Percentiles rank a stretch among this genome's conserved stretches.
Evolutionary conservation across 2,797 vertebrate species (phyloP).

Genomic region (Cheirogaleus major): DNA sequence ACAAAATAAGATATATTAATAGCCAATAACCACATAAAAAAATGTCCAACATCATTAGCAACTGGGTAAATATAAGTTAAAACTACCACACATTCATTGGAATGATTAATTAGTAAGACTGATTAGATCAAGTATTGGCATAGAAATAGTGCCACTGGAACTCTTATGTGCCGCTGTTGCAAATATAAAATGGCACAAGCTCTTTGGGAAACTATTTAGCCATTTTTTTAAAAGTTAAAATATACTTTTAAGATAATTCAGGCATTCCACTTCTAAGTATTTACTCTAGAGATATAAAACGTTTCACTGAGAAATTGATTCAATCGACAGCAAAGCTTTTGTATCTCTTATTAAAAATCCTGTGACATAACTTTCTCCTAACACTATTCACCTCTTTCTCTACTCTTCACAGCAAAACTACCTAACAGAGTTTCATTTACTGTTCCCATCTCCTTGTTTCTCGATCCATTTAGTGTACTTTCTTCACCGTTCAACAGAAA

Average conservation of each 20-base stretch:
- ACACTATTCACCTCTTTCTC: background rate
- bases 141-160: background rate
- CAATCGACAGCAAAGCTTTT: background rate
- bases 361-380: background rate
- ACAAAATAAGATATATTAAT: background rate
- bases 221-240: background rate
- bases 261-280: background rate
- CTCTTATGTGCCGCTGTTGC: fast-evolving
- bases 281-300: background rate
- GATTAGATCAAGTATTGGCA: background rate
- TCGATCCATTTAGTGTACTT: background rate
- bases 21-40: background rate
- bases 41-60: background rate
- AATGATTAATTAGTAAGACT: background rate
- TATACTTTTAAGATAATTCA: background rate
- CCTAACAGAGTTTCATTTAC: background rate
- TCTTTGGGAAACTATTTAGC: background rate
- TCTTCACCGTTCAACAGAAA: background rate
- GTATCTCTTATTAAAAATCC: background rate
- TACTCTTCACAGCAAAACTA: background rate
- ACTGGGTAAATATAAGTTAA: background rate
- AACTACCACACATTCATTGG: background rate
- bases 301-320: background rate
- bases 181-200: background rate
- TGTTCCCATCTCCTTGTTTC: background rate